Base-by-base conservation (phyloP, 2,797 vertebrate genomes). In the Clarias platycephalus region DNA sequence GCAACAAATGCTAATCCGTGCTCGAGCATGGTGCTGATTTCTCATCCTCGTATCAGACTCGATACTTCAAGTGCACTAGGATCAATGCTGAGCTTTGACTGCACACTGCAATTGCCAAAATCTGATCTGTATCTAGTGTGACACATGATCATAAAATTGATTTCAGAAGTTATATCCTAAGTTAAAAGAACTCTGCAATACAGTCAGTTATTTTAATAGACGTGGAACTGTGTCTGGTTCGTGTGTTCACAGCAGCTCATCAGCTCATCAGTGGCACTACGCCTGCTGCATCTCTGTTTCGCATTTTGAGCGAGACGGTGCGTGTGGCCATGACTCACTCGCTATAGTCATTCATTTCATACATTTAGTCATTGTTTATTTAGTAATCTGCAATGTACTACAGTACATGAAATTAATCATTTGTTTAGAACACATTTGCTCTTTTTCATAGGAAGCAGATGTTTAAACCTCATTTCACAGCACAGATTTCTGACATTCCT, bases 311-410 rank as follows among this genome's bases (percentile, higher is more conserved):
- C 53, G 28, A 75, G 49, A 57, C 18, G 9, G 53, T 24, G 20
- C 49, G 57, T 31, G 72, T 75, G 26, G 49, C 53, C 72, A 75
- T 75, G 75, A 77, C 57, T 77, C 72, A 57, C 53, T 20, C 18
- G 18, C 16, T 55, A 57, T 12, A 57, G 49, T 57, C 72, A 76
- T 57, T 57, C 26, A 75, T 75, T 72, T 57, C 15, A 4, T 22
- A 31, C 28, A 76, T 76, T 58, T 77, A 24, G 28, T 77, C 75
- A 77, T 22, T 13, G 55, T 58, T 76, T 57, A 53, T 60, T 77
- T 34, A 77, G 55, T 58, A 12, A 60, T 24, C 24, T 26, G 49
- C 18, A 76, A 76, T 57, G 20, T 76, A 76, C 31, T 57, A 76
- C 18, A 31, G 53, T 57, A 12, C 53, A 74, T 55, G 10, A 53